Evolutionary conservation across 92 coral and sea anemone genomes (phyloP).

Genomic region (Actinostola sp.): DNA sequence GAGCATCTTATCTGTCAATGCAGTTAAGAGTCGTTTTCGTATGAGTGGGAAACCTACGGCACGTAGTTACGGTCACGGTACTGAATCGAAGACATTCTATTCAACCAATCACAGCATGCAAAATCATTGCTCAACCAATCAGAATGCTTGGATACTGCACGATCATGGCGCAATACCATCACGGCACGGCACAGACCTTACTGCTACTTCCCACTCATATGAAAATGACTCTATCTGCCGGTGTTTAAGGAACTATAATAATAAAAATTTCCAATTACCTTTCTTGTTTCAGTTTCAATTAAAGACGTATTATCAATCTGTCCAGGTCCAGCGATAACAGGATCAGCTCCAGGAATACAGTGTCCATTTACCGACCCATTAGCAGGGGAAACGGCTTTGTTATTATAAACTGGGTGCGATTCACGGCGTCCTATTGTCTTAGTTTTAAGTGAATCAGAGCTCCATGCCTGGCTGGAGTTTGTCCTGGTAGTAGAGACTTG

Average conservation of each 20-base stretch:
- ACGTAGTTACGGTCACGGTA: too few species aligned
- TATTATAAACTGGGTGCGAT: conserved; percentile 74
- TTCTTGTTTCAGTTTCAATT: conserved; percentile 83
- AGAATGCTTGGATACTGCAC: too few species aligned
- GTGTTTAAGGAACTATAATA: not conserved
- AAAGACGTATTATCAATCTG: conserved; percentile 84
- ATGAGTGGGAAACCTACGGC: too few species aligned
- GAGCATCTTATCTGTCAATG: too few species aligned
- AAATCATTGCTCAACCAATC: too few species aligned
- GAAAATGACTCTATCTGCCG: too few species aligned
- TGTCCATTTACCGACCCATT: conserved; percentile 69
- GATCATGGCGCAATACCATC: too few species aligned
- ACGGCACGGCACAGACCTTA: too few species aligned
- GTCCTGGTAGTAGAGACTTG: conserved; percentile 61
- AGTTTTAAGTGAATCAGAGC: conserved; percentile 53
- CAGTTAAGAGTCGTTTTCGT: too few species aligned
- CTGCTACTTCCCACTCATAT: too few species aligned
- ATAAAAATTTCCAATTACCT: conserved; percentile 50
- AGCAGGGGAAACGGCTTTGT: conserved; percentile 61
- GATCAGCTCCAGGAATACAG: conserved; percentile 46
- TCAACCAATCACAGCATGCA: too few species aligned
- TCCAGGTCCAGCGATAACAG: conserved; percentile 61
- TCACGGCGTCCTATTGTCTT: conserved; percentile 70
- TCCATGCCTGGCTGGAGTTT: conserved; percentile 78
- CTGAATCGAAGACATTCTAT: too few species aligned